Conservation (phyloP, 2,113 vertebrate species). For the Bubalus kerabau region DNA sequence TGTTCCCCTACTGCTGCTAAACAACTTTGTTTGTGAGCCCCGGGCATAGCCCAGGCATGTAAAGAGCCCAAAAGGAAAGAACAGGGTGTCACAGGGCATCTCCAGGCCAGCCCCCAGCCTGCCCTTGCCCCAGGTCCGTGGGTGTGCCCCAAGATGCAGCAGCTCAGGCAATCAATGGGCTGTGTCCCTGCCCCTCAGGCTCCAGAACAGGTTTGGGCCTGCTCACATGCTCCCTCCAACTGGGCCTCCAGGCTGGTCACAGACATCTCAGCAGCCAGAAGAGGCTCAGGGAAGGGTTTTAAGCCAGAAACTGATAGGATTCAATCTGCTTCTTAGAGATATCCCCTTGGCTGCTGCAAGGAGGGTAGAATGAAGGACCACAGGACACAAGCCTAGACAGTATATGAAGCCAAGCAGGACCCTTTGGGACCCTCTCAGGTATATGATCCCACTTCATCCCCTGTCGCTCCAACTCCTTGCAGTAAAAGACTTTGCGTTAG, state of each 20-base stretch:
- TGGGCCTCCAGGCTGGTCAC: background rate
- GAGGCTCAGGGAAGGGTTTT: background rate
- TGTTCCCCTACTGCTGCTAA: background rate
- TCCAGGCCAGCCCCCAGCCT: background rate
- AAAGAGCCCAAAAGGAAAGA: background rate
- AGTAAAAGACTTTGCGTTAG: background rate
- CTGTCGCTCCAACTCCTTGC: background rate
- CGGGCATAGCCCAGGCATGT: background rate
- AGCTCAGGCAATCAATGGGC: background rate
- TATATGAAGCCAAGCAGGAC: background rate
- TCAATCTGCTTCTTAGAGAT: background rate
- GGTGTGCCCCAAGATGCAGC: background rate
- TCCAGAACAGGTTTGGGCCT: background rate
- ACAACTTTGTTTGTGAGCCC: background rate
- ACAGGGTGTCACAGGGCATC: background rate
- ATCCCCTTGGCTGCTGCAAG: background rate
- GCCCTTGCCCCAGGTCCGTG: background rate
- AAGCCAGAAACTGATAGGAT: background rate
- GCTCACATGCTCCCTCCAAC: background rate
- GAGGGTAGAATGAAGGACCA: background rate
- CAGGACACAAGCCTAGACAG: background rate
- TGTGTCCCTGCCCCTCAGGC: background rate
- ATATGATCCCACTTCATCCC: background rate
- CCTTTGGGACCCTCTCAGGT: background rate
- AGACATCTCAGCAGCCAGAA: background rate